These are phyloP conservation scores for Platysternon megacephalum DNA, from an alignment of 2,113 vertebrate species.

Conservation along the genomic window DNA sequence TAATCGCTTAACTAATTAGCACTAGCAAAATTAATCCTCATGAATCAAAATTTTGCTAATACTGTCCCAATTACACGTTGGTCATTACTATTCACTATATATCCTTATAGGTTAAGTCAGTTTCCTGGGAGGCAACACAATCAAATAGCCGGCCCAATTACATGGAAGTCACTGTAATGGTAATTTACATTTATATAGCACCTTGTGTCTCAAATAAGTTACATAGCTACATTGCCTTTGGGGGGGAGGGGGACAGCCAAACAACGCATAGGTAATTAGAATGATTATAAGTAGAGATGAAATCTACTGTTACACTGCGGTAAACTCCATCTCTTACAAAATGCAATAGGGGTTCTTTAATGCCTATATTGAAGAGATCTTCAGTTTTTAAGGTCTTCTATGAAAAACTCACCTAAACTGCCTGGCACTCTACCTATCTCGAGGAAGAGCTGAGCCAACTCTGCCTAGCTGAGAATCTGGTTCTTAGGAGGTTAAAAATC, in stretches of 20 bases:
- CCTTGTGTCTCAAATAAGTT: not conserved
- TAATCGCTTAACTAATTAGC: constrained; percentile 62
- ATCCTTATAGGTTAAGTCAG: constrained; percentile 57
- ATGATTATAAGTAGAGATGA: not conserved
- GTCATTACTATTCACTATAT: constrained; percentile 49
- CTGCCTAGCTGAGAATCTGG: not conserved
- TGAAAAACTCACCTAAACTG: not conserved
- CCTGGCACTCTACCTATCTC: not conserved
- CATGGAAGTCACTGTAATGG: constrained; percentile 45
- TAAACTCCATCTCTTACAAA: not conserved
- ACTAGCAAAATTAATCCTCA: constrained; percentile 53
- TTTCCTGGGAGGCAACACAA: constrained; percentile 65
- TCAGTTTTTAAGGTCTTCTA: not conserved
- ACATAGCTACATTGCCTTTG: not conserved
- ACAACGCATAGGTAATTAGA: not conserved
- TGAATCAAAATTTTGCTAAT: constrained; percentile 59
- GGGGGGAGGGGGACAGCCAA: not conserved
- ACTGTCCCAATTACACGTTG: constrained; percentile 52
- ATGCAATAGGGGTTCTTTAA: not conserved
- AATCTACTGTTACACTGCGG: not conserved
- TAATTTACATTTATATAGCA: constrained; percentile 57
- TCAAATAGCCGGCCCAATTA: constrained; percentile 53
- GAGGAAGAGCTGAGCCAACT: not conserved
- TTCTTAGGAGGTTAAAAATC: not conserved
- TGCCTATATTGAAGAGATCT: not conserved